phyloP scores from a whole-genome alignment of 2,888 invertebrate species.

The Shargacucullia verbasci region DNA sequence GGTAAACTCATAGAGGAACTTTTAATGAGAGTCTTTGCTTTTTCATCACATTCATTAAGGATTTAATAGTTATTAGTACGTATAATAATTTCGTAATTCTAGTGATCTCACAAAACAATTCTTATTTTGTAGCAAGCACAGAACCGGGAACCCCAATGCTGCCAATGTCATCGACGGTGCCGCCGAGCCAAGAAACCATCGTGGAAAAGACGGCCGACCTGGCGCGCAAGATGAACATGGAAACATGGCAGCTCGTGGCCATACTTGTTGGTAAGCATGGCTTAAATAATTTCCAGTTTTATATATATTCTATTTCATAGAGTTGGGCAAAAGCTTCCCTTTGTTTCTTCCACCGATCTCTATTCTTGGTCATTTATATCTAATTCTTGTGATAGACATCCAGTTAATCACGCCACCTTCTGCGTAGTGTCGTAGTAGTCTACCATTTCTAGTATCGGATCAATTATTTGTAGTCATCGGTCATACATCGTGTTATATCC shows the following conservation, averaged over 20 bases:
- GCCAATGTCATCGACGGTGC: slow-evolving; percentile 59
- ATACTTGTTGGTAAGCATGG: slow-evolving; percentile 92
- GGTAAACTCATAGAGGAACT: too few species aligned
- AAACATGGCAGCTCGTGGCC: slow-evolving; percentile 95
- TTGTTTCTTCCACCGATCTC: too few species aligned
- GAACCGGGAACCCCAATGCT: slow-evolving; percentile 53
- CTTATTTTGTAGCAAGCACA: slow-evolving; percentile 35
- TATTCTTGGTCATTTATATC: too few species aligned
- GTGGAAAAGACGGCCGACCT: slow-evolving; percentile 90
- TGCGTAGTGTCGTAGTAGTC: too few species aligned
- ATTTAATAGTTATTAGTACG: not conserved
- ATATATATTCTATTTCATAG: too few species aligned
- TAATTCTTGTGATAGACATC: too few species aligned
- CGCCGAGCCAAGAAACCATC: slow-evolving; percentile 84
- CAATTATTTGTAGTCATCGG: too few species aligned
- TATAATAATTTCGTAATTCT: too few species aligned
- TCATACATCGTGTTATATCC: too few species aligned
- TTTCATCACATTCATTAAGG: too few species aligned
- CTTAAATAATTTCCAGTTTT: not conserved
- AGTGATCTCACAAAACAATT: slow-evolving; percentile 21
- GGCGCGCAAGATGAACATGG: slow-evolving; percentile 93
- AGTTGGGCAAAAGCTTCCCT: not conserved
- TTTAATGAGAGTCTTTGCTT: too few species aligned
- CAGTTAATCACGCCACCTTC: too few species aligned
- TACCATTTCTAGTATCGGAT: not conserved